These are phyloP conservation scores for Pseudochaenichthys georgianus DNA, from an alignment of 2,797 vertebrate genomes.

Conservation along the genomic window DNA sequence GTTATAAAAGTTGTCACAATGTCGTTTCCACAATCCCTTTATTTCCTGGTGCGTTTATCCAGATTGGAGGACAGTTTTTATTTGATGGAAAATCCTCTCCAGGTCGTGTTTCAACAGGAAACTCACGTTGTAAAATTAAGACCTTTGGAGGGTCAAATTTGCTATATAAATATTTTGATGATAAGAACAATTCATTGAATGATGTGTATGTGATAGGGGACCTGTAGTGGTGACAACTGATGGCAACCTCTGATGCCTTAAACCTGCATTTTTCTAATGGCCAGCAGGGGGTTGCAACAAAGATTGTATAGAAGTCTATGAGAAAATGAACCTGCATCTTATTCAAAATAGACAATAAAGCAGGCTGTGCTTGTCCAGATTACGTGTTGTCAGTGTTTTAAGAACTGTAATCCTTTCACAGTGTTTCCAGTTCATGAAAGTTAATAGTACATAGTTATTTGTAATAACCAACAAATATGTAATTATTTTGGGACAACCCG, in stretches of 20 bases:
- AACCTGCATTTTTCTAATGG: no score
- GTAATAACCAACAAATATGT: background rate
- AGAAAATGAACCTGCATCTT: no score
- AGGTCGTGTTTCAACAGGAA: background rate
- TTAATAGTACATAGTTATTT: no score
- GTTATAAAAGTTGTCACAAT: no score
- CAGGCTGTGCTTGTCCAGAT: no score
- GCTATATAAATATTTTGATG: background rate
- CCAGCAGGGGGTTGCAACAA: no score
- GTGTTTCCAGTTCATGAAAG: no score
- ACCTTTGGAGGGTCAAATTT: background rate
- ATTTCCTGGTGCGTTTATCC: conserved; percentile 15
- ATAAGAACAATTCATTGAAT: background rate
- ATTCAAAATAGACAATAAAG: no score
- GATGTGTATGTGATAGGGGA: background rate
- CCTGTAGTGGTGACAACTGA: background rate
- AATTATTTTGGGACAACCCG: background rate
- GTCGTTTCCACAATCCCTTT: conserved; percentile 19
- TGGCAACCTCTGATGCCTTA: no score
- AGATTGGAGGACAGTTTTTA: conserved; percentile 3
- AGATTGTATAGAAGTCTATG: no score
- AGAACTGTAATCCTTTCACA: no score
- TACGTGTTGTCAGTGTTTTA: no score
- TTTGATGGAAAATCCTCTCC: conserved; percentile 11
- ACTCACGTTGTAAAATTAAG: background rate